A percentile compares a stretch with the other conserved stretches of the same genome.
Conservation (phyloP, 2,888 invertebrate genomes). For the Lepidochitona cinerea region DNA sequence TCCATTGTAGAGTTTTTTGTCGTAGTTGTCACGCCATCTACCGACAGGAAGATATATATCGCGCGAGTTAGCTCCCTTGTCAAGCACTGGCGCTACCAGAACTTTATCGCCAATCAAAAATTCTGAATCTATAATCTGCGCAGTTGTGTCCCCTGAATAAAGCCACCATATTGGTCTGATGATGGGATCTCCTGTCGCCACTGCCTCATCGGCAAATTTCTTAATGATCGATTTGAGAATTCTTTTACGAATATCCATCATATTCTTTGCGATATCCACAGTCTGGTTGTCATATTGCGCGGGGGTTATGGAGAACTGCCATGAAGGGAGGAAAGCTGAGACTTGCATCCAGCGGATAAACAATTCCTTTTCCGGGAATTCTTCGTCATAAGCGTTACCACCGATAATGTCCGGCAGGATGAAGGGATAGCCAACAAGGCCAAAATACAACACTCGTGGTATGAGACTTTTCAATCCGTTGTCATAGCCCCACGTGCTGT, state of each 20-base stretch:
- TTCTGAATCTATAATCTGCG: constrained; percentile 82
- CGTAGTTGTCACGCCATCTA: not conserved
- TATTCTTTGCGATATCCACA: constrained; percentile 24
- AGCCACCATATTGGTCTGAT: constrained; percentile 90
- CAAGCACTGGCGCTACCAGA: constrained; percentile 43
- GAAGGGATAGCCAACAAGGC: constrained; percentile 88
- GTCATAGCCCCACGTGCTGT: constrained; percentile 84
- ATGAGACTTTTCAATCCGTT: constrained; percentile 84
- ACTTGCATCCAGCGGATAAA: constrained; percentile 87
- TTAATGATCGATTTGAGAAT: constrained; percentile 15
- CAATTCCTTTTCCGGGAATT: constrained; percentile 58
- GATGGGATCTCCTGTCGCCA: constrained; percentile 77
- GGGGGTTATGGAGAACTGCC: constrained; percentile 90
- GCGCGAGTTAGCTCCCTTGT: not conserved
- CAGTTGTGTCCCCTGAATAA: constrained; percentile 83
- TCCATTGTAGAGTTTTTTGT: not conserved
- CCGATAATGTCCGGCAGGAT: constrained; percentile 94
- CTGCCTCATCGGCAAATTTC: constrained; percentile 3
- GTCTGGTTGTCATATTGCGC: constrained; percentile 83
- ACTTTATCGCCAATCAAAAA: constrained; percentile 45
- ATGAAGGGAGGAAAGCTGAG: constrained; percentile 90
- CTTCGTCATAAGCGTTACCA: constrained; percentile 66
- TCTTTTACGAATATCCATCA: constrained; percentile 20
- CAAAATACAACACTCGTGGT: constrained; percentile 78
- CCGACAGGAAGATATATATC: constrained; percentile 20